Base-by-base conservation (phyloP, 2,888 invertebrate genomes). In the Opisthograptis luteolata region DNA sequence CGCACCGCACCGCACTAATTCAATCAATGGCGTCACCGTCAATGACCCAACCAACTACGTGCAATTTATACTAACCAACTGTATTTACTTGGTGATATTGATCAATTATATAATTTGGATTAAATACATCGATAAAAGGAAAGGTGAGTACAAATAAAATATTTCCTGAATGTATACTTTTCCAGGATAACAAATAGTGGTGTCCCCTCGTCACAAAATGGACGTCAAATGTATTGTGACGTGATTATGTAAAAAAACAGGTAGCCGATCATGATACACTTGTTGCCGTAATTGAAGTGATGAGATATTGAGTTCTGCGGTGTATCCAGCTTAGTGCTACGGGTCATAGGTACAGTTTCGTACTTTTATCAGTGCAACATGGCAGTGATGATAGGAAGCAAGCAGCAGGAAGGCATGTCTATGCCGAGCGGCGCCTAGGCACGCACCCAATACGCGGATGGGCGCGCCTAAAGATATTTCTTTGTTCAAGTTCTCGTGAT, bases 161-260 rank as follows among this genome's bases (percentile, higher is more conserved):
- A 17, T 17, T 8, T 17, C 12, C n/a, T 13, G 2, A 27, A 10
- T 37, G 15, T 13, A 7, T 3, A 35, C 13, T 2, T 15, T 9
- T 6, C 7, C 28, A 46, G 22, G 24, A 9, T 28, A 37, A 31
- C 24, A 32, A 4, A n/a, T 1, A 10, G 14, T 40, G 32, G 37
- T 36, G 47, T 67, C 74, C 63, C 70, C 68, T 71, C 70, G 64
- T 69, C 74, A 87, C 88, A 89, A 88, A 87, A 88, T 89, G 88
- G 88, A 87, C 87, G 88, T 87, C 88, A 80, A 72, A 69, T 73
- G 71, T 76, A 73, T 81, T 81, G 83, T 87, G 83, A 81, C 83
- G 81, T 84, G 87, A 87, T 87, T 87, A 86, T 86, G 79, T 86
- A 86, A 87, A 84, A 81, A 73, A 72, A 68, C 60, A 53, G 43